Evolutionary conservation across 1,140 invertebrate genomes (phyloP).

Genomic region (Aradophagus sp.): DNA sequence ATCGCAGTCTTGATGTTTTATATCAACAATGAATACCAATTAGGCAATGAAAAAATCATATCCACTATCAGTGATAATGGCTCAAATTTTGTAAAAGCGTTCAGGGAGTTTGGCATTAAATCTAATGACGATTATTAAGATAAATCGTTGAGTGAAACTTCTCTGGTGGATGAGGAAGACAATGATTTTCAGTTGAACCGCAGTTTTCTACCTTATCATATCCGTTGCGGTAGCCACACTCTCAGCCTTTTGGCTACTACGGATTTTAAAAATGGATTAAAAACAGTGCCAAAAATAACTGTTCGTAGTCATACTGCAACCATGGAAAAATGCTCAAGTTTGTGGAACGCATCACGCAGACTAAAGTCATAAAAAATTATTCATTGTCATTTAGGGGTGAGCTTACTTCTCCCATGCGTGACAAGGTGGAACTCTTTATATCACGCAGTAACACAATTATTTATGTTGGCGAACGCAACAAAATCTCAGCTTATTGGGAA

Average conservation of each 20-base stretch:
- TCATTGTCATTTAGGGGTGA: slow-evolving; percentile 2
- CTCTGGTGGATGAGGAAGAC: neutral
- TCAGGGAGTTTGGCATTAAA: slow-evolving; percentile 3
- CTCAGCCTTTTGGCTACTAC: slow-evolving; percentile 13
- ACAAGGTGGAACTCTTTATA: slow-evolving; percentile 30
- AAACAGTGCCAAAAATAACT: neutral
- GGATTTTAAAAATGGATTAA: slow-evolving; percentile 6
- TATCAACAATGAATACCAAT: slow-evolving; percentile 1
- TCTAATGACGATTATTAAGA: neutral
- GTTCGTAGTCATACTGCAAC: neutral
- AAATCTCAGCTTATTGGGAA: no score
- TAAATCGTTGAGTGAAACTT: no score
- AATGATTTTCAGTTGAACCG: slow-evolving; percentile 2
- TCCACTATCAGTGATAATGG: slow-evolving; percentile 18
- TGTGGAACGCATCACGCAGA: slow-evolving; percentile 18
- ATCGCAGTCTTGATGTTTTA: slow-evolving; percentile 10
- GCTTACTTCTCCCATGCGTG: slow-evolving; percentile 3
- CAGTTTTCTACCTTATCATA: slow-evolving; percentile 5
- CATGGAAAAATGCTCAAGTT: slow-evolving; percentile 6
- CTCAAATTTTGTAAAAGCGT: slow-evolving; percentile 12
- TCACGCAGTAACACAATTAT: slow-evolving; percentile 6
- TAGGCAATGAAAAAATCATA: neutral
- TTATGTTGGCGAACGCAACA: no score
- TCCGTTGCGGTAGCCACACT: slow-evolving; percentile 7
- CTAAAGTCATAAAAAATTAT: slow-evolving; percentile 13